A percentile compares a stretch with the other conserved stretches of the same genome.
Conservation (phyloP, 2,888 invertebrate genomes). For the Parnassius mnemosyne region DNA sequence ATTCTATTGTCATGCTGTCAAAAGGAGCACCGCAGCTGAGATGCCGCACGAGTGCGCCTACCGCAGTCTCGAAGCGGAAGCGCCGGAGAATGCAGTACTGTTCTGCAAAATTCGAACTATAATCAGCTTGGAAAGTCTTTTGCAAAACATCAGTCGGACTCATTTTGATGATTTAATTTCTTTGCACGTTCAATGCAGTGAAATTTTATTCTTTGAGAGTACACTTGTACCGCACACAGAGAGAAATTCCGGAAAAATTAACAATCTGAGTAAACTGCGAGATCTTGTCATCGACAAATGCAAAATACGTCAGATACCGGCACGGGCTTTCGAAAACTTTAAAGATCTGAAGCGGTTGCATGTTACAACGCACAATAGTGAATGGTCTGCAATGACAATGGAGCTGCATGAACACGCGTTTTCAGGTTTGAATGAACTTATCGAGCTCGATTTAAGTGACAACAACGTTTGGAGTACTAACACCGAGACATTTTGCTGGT, state of each 20-base stretch:
- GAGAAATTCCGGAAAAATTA: conserved; percentile 72
- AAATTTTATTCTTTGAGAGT: conserved; percentile 87
- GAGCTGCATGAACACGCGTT: conserved; percentile 86
- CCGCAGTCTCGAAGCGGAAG: conserved; percentile 80
- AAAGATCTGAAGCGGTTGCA: conserved; percentile 84
- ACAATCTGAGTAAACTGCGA: conserved; percentile 83
- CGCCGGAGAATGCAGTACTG: conserved; percentile 79
- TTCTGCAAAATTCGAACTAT: conserved; percentile 87
- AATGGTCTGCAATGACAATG: conserved; percentile 89
- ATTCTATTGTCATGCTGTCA: conserved; percentile 70
- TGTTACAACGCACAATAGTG: conserved; percentile 87
- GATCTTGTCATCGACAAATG: conserved; percentile 86
- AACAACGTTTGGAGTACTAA: conserved; percentile 90
- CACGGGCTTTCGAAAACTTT: conserved; percentile 84
- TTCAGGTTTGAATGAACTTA: conserved; percentile 83
- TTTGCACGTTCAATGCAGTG: conserved; percentile 86
- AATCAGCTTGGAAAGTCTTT: conserved; percentile 83
- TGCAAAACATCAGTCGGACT: conserved; percentile 84
- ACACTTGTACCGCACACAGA: conserved; percentile 79
- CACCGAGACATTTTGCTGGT: conserved; percentile 85
- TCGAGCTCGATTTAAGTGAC: conserved; percentile 85
- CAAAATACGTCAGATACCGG: conserved; percentile 87
- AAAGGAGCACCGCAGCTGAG: conserved; percentile 65
- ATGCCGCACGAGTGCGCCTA: conserved; percentile 87
- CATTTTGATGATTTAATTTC: conserved; percentile 84